These are phyloP conservation scores for Eubucco bourcierii DNA, from an alignment of 2,113 vertebrate species.

Conservation along the genomic window DNA sequence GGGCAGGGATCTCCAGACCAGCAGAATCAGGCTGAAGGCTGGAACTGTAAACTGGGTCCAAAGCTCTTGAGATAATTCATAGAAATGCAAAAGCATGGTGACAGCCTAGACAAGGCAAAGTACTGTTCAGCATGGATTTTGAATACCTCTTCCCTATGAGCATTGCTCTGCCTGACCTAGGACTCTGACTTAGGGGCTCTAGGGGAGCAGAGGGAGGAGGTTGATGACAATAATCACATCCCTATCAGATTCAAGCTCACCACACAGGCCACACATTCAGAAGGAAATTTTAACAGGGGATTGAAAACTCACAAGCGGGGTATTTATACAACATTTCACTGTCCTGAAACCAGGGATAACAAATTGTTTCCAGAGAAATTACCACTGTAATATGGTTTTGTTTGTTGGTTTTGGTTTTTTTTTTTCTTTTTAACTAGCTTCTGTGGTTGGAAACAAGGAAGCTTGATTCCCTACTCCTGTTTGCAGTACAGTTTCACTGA, in stretches of 20 bases:
- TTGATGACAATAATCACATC: rapidly evolving
- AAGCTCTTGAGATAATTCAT: background rate
- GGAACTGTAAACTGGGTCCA: no score
- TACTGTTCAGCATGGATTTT: background rate
- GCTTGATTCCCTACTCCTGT: background rate
- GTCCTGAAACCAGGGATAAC: background rate
- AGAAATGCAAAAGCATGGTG: background rate
- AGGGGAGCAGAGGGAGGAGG: background rate
- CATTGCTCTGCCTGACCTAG: background rate
- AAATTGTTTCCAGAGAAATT: background rate
- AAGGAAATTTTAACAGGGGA: background rate
- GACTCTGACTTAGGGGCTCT: background rate
- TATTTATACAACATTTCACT: background rate
- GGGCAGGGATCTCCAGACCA: background rate
- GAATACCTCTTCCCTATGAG: background rate
- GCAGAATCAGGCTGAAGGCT: background rate
- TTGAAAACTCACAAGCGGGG: background rate
- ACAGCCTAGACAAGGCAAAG: background rate
- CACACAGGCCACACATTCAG: rapidly evolving
- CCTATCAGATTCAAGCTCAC: background rate
- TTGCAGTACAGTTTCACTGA: background rate
- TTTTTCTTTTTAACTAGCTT: background rate
- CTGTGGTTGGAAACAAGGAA: background rate
- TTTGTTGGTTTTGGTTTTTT: background rate
- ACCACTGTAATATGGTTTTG: background rate